Evolutionary conservation across 2,797 vertebrate species (phyloP), one percentile per base, ranked within the genome.

Genomic region (Premnoplex brunnescens): DNA sequence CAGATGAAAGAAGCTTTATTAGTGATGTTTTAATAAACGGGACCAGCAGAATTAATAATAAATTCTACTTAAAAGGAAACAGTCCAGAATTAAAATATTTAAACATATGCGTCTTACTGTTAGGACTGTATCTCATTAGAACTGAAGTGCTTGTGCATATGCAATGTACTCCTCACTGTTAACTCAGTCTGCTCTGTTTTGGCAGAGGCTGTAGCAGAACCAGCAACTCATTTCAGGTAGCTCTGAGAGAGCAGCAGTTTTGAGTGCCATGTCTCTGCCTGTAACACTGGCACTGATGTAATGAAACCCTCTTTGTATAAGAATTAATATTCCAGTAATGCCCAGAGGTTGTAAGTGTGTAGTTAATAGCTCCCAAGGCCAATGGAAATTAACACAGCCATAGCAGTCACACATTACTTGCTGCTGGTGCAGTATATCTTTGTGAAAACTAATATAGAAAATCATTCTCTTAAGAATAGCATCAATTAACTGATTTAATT

Each of bases 401-500:
- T 82, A 92, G 94, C 91, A 96, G 91, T 91, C 96, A 77, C 89
- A 94, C 77, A 77, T 95, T 95, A 95, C 95, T 95, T 95, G 95
- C 94, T 96, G 91, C 94, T 93, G 85, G 85, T 94, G 88, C 94
- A 90, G 77, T 95, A 77, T 96, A 94, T 97, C 94, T 95, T 95
- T 95, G 93, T 97, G 93, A 96, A 96, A 96, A 94, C 94, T 95
- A 95, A 93, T 96, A 95, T 54, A 96, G 93, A 93, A 96, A 96
- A 96, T 93, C 91, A 95, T 97, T 96, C 96, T 97, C 94, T 95
- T 96, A 97, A 95, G 96, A 96, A 96, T 93, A 97, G 93, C 90
- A 95, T 96, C 94, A 96, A 96, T 96, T 96, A 96, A 85, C 93
- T 94, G 96, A 91, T 96, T 96, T 96, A 96, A 94, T 95, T 96